phyloP scores from a whole-genome alignment of 53 echinoderm and acorn worm species.

The Echinarachnius parma region DNA sequence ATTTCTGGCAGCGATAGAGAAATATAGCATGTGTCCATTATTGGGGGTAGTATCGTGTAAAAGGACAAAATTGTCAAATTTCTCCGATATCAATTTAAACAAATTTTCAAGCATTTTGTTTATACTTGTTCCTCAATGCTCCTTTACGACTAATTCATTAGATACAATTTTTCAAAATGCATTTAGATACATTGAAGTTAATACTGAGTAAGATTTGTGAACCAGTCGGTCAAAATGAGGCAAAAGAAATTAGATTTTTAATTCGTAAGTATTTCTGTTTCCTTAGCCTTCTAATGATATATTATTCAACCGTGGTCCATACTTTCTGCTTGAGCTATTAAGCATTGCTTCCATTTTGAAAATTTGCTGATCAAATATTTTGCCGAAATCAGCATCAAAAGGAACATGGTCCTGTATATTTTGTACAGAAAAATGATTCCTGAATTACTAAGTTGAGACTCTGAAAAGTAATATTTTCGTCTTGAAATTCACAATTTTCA shows the following conservation, averaged over 20 bases:
- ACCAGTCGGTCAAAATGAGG: constrained; percentile 16
- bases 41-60: constrained; percentile 13
- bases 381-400: constrained; percentile 23
- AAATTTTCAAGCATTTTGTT: constrained; percentile 18
- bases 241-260: too few relatives aligned
- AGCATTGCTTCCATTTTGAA: constrained; percentile 22
- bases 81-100: constrained; percentile 20
- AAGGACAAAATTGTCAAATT: constrained; percentile 31
- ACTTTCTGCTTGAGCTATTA: constrained; percentile 9
- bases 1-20: constrained; percentile 25
- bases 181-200: constrained; percentile 23
- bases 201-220: constrained; percentile 1
- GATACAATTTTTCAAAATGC: constrained; percentile 21
- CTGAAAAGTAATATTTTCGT: constrained; percentile 17
- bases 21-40: constrained; percentile 20
- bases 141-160: constrained; percentile 18
- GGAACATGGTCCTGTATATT: constrained; percentile 24
- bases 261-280: constrained; percentile 18
- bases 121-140: constrained; percentile 28
- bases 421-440: constrained; percentile 21
- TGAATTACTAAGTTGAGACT: constrained; percentile 26
- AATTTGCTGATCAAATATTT: constrained; percentile 24
- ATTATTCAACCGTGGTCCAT: constrained; percentile 24
- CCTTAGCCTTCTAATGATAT: constrained; percentile 10
- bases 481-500: constrained; percentile 31